Evolutionary conservation across 2,797 vertebrate genomes (phyloP).

Genomic region (Xiphorhynchus erythropygius): DNA sequence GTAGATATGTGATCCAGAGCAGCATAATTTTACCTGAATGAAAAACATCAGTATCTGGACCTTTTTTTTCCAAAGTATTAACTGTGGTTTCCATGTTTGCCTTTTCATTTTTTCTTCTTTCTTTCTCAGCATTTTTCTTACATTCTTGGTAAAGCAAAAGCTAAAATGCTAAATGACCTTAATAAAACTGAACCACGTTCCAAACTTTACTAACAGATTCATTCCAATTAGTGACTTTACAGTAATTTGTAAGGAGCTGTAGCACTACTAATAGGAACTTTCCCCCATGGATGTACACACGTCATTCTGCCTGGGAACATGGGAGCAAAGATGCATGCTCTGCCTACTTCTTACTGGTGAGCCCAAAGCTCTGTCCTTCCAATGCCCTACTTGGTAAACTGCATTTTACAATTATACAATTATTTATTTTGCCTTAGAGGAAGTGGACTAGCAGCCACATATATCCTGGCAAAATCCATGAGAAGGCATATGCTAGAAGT

Average conservation of each 20-base stretch:
- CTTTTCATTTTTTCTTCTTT: background rate
- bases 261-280: background rate
- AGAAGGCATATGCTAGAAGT: background rate
- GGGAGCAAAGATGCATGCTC: background rate
- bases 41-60: background rate
- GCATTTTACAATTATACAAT: background rate
- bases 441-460: background rate
- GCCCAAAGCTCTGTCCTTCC: background rate
- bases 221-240: background rate
- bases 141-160: background rate
- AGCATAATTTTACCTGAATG: background rate
- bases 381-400: background rate
- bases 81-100: background rate
- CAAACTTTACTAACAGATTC: background rate
- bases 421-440: background rate
- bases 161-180: background rate
- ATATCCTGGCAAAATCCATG: background rate
- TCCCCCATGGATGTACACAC: fast-evolving
- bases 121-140: background rate
- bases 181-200: background rate
- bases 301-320: background rate
- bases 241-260: background rate
- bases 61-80: background rate
- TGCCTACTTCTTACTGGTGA: background rate
- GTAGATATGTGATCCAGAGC: background rate